phyloP scores from a whole-genome alignment of 2,888 invertebrate genomes.

The Apotomis capreana region DNA sequence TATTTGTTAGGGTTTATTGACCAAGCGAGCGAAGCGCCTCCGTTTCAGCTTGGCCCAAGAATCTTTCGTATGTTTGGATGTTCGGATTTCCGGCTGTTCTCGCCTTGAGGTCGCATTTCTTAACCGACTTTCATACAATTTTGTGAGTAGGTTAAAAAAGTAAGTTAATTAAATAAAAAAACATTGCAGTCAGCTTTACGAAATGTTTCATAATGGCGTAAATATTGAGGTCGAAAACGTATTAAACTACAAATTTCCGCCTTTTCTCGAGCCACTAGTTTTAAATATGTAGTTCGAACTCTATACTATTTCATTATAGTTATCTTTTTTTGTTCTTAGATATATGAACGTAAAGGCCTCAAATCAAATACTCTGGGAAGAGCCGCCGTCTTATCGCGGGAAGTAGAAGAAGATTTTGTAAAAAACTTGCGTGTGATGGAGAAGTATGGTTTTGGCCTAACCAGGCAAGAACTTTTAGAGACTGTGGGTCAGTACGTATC shows the following conservation, averaged over 20 bases:
- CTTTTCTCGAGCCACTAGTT: too few relatives aligned
- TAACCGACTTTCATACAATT: conserved; percentile 33
- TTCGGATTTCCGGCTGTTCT: too few relatives aligned
- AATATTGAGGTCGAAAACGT: too few relatives aligned
- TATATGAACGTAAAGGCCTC: conserved; percentile 9
- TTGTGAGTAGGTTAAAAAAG: too few relatives aligned
- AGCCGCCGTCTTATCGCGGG: conserved; percentile 46
- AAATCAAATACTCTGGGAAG: conserved; percentile 46
- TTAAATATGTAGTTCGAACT: neutral
- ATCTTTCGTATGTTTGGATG: too few relatives aligned
- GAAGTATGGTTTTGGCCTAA: conserved; percentile 54
- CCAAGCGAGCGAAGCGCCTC: too few relatives aligned
- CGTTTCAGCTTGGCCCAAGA: too few relatives aligned
- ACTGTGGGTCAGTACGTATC: conserved; percentile 50
- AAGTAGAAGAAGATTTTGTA: conserved; percentile 49
- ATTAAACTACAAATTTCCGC: too few relatives aligned
- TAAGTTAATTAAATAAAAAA: too few relatives aligned
- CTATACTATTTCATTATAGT: conserved; percentile 5
- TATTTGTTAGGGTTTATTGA: conserved; percentile 3
- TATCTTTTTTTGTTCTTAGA: conserved; percentile 4
- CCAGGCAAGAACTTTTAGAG: conserved; percentile 53
- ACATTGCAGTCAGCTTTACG: too few relatives aligned
- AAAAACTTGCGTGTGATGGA: conserved; percentile 51
- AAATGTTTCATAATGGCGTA: too few relatives aligned
- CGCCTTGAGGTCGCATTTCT: conserved; percentile 42